Conservation (phyloP, 2,888 invertebrate species). For the Cheilosia vernalis region DNA sequence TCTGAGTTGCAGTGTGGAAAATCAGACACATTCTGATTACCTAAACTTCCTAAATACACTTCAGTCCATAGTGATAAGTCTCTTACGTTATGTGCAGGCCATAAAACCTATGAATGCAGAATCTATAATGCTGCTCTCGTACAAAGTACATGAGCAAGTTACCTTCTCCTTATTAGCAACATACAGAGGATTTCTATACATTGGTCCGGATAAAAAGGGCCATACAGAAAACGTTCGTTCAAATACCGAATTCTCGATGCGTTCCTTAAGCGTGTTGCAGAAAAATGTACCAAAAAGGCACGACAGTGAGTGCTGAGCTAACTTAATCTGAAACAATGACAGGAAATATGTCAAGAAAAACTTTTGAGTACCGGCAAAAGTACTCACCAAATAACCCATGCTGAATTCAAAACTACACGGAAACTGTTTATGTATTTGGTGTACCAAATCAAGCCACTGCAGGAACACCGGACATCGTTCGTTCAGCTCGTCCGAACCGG, state of each 20-base stretch:
- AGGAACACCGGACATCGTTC: constrained; percentile 98
- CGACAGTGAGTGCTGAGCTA: constrained; percentile 97
- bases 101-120: constrained; percentile 87
- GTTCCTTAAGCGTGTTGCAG: constrained; percentile 92
- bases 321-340: constrained; percentile 89
- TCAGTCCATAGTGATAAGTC: constrained; percentile 93
- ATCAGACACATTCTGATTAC: constrained; percentile 83
- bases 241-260: constrained; percentile 86
- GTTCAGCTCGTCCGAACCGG: constrained; percentile 93
- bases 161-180: constrained; percentile 84
- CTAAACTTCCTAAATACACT: constrained; percentile 89
- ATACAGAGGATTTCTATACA: constrained; percentile 95
- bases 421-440: constrained; percentile 94
- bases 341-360: neutral
- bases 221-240: constrained; percentile 93
- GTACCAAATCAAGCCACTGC: constrained; percentile 98
- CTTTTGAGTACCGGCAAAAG: neutral
- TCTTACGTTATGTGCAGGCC: constrained; percentile 93
- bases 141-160: neutral
- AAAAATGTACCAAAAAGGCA: constrained; percentile 98
- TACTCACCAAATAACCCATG: constrained; percentile 92
- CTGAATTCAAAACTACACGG: constrained; percentile 98
- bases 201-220: constrained; percentile 91
- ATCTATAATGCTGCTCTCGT: neutral
- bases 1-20: constrained; percentile 81